Conservation (phyloP, 2,888 invertebrate species). For the Thymelicus sylvestris region DNA sequence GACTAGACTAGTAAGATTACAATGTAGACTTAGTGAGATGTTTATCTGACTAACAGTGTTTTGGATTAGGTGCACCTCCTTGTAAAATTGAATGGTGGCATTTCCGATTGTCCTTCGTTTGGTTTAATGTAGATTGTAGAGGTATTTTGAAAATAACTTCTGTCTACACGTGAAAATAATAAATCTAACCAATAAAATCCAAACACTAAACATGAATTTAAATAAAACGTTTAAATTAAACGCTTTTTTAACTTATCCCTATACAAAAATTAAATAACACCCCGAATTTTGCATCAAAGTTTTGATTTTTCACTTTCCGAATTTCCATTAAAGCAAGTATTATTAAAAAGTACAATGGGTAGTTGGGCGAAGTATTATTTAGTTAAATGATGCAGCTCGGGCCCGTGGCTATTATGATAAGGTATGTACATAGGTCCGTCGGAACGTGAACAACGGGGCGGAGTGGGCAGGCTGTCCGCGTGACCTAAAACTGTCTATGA, state of each 20-base stretch:
- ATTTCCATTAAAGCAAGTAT: background rate
- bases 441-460: slow-evolving; percentile 57
- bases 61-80: background rate
- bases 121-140: too few relatives aligned
- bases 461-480: slow-evolving; percentile 60
- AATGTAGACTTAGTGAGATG: background rate
- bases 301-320: background rate
- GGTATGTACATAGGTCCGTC: slow-evolving; percentile 30
- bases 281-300: too few relatives aligned
- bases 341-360: slow-evolving; percentile 18
- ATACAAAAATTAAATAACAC: background rate
- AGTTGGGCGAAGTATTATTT: background rate
- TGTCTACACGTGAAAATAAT: too few relatives aligned
- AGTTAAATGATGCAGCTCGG: background rate
- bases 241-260: background rate
- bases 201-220: background rate
- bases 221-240: background rate
- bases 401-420: slow-evolving; percentile 33
- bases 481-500: slow-evolving; percentile 75
- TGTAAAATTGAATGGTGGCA: too few relatives aligned
- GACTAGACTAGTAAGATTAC: background rate
- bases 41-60: background rate
- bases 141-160: background rate
- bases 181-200: background rate
- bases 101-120: too few relatives aligned